A percentile compares a stretch with the other conserved stretches of the same genome.
These are phyloP conservation scores for Chamaetylas fuelleborni DNA, from an alignment of 2,113 vertebrate species.

Conservation along the genomic window DNA sequence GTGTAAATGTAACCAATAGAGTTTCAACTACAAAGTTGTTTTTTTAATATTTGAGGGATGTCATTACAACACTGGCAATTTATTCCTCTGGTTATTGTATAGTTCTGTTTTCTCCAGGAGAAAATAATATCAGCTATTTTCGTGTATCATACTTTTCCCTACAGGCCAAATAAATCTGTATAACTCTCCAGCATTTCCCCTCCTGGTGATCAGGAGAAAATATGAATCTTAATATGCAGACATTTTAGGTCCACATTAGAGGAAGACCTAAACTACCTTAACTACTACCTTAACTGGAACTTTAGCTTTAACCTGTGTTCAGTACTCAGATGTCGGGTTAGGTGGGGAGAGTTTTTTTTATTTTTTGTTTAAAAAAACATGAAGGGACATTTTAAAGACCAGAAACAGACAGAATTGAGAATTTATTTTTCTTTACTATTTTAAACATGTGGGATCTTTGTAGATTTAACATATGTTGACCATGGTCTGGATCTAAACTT, in stretches of 20 bases:
- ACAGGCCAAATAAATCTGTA: neutral
- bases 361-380: neutral
- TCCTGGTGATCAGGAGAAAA: neutral
- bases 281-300: neutral
- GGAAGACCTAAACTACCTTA: neutral
- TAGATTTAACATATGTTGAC: neutral
- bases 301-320: neutral
- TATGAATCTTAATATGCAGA: neutral
- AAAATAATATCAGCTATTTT: neutral
- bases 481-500: neutral
- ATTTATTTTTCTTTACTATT: neutral
- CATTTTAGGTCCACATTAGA: neutral
- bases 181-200: neutral
- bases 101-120: neutral
- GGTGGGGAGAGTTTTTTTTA: neutral
- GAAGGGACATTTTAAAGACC: neutral
- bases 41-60: neutral
- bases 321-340: neutral
- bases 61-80: neutral
- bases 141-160: neutral
- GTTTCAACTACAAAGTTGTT: neutral
- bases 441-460: neutral
- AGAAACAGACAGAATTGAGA: neutral
- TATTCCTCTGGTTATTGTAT: neutral
- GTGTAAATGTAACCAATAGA: accelerated